Conservation (phyloP, 2,888 invertebrate genomes). For the Actias luna region DNA sequence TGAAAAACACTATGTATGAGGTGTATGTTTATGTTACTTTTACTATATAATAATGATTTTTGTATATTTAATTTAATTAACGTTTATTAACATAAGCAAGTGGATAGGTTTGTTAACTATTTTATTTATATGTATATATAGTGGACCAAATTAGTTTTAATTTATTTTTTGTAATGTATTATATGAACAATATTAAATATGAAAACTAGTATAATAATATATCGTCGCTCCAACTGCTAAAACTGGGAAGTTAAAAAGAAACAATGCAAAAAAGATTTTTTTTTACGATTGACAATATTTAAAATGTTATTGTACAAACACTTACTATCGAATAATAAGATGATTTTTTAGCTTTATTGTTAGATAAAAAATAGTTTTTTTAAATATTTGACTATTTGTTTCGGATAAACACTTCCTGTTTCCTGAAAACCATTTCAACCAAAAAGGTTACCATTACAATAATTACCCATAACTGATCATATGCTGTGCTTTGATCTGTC, state of each 20-base stretch:
- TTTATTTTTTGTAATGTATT: background rate
- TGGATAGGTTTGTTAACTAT: background rate
- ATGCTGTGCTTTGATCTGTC: background rate
- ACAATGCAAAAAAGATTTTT: no score
- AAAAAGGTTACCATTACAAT: background rate
- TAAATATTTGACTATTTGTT: no score
- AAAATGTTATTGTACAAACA: no score
- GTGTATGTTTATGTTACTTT: background rate
- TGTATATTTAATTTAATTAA: conserved; percentile 1
- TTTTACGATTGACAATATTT: no score
- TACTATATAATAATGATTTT: background rate
- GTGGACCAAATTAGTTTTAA: conserved; percentile 8
- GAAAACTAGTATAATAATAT: background rate
- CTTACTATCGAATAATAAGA: no score
- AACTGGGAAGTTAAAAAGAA: background rate
- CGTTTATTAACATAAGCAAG: background rate
- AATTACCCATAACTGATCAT: background rate
- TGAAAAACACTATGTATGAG: background rate
- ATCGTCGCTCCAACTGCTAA: background rate
- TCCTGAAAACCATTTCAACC: background rate
- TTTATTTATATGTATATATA: background rate
- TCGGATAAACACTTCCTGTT: no score
- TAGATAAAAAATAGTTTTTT: background rate
- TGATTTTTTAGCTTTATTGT: background rate
- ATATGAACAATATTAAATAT: background rate